Conservation (phyloP, 2,113 vertebrate genomes). For the Sphyrna mokarran region DNA sequence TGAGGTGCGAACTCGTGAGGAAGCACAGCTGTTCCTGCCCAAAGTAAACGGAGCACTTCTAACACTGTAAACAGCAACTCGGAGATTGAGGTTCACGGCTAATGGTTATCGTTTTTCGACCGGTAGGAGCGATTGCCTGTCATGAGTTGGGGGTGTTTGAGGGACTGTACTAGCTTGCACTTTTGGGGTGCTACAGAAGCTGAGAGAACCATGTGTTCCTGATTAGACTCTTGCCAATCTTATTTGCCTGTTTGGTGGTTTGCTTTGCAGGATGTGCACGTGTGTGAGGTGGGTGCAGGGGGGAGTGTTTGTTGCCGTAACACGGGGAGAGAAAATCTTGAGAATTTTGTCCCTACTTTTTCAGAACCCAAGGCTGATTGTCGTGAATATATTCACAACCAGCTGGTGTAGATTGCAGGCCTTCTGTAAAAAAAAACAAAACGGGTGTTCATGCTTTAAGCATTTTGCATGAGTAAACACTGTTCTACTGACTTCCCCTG, state of each 20-base stretch:
- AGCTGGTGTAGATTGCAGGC: neutral
- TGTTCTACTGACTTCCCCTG: constrained; percentile 15
- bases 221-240: neutral
- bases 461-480: constrained; percentile 16
- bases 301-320: too few species aligned
- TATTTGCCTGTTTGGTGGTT: neutral
- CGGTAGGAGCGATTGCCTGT: neutral
- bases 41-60: neutral
- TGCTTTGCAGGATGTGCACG: neutral
- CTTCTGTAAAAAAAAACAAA: neutral
- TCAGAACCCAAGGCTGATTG: neutral
- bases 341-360: neutral
- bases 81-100: neutral
- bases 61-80: neutral
- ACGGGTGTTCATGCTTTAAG: neutral
- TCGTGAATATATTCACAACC: neutral
- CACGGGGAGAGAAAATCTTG: neutral
- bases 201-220: neutral
- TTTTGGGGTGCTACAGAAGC: neutral
- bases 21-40: neutral
- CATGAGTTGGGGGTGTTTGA: neutral
- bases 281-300: too few species aligned
- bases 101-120: neutral
- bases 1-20: neutral
- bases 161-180: neutral